These are phyloP conservation scores for Carabus problematicus DNA, from an alignment of 2,888 invertebrate species.

Conservation along the genomic window DNA sequence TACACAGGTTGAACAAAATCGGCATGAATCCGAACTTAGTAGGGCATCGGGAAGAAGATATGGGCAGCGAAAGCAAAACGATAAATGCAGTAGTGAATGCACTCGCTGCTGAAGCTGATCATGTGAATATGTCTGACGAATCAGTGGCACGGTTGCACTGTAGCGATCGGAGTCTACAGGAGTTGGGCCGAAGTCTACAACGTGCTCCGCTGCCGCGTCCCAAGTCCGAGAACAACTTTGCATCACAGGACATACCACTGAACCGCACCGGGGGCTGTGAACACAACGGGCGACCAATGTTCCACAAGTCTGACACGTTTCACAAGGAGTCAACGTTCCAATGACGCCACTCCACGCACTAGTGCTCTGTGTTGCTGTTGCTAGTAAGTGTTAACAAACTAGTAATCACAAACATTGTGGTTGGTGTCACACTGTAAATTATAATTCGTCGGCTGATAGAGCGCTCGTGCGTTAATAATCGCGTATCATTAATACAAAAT, in stretches of 20 bases:
- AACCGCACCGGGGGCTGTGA: constrained; percentile 66
- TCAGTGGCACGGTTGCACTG: constrained; percentile 62
- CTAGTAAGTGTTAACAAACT: constrained; percentile 51
- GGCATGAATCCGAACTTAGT: constrained; percentile 97
- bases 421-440: constrained; percentile 50
- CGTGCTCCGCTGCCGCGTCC: constrained; percentile 77
- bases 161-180: constrained; percentile 58
- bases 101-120: constrained; percentile 88
- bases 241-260: constrained; percentile 68
- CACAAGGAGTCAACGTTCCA: constrained; percentile 72
- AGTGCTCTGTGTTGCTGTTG: constrained; percentile 58
- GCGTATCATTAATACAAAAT: constrained; percentile 1
- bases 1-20: constrained; percentile 83
- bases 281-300: constrained; percentile 65
- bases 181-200: constrained; percentile 75
- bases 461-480: constrained; percentile 49
- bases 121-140: constrained; percentile 80
- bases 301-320: constrained; percentile 83
- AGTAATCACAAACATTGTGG: constrained; percentile 48
- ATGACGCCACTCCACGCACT: constrained; percentile 78
- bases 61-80: constrained; percentile 77
- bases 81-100: constrained; percentile 94
- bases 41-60: constrained; percentile 76
- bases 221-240: constrained; percentile 84
- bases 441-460: constrained; percentile 47